phyloP scores from a whole-genome alignment of 1,140 invertebrate species.

The Lasioglossum albipes region DNA sequence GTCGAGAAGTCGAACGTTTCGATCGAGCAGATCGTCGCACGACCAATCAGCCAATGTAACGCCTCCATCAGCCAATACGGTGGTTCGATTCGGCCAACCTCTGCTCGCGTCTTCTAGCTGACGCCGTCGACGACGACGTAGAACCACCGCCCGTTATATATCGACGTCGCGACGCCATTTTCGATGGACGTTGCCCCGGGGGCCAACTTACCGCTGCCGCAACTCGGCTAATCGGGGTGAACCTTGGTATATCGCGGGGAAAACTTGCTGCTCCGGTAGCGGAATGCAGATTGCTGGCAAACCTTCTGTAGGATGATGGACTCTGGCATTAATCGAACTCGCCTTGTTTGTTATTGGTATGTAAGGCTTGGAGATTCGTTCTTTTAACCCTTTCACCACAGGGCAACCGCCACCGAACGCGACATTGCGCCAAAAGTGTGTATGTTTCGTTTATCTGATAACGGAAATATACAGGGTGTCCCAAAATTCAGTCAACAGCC shows the following conservation, averaged over 20 bases:
- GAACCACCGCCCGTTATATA: not conserved
- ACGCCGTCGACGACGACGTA: not conserved
- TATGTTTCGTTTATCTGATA: too few relatives aligned
- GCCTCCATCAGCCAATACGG: conserved; percentile 40
- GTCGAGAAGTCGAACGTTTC: conserved; percentile 28
- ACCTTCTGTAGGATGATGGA: not conserved
- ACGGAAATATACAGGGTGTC: too few relatives aligned
- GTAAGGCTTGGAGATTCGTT: too few relatives aligned
- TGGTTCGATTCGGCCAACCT: conserved; percentile 22
- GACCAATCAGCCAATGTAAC: conserved; percentile 36
- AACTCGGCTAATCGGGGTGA: conserved; percentile 1
- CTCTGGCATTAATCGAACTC: not conserved
- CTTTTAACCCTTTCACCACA: too few relatives aligned
- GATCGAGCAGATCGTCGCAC: conserved; percentile 4
- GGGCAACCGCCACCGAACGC: too few relatives aligned
- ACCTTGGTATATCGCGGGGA: not conserved
- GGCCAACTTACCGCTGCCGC: conserved; percentile 1
- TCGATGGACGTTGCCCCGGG: not conserved
- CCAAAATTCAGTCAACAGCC: too few relatives aligned
- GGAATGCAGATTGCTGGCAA: not conserved
- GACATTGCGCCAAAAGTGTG: too few relatives aligned
- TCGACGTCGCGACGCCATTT: not conserved
- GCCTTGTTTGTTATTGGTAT: too few relatives aligned
- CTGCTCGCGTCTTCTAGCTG: conserved; percentile 13
- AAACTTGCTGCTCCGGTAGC: not conserved